Percentiles rank a stretch among this genome's conserved stretches.
Evolutionary conservation across 2,888 invertebrate genomes (phyloP).

Genomic region (Diloba caeruleocephala): DNA sequence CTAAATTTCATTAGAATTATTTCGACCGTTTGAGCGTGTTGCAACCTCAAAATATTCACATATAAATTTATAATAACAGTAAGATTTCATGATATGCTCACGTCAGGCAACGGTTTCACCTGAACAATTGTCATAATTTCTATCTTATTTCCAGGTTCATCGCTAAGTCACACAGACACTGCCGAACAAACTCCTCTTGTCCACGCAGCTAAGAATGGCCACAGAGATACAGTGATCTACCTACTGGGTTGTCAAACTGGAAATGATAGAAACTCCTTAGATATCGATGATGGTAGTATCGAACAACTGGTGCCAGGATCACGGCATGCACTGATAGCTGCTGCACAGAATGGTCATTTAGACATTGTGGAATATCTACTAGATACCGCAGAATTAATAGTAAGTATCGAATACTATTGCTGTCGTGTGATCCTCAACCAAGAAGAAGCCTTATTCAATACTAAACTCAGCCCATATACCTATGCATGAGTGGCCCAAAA

Average conservation of each 20-base stretch:
- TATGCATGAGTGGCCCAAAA: no score
- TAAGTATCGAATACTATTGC: constrained; percentile 82
- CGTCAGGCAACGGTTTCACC: no score
- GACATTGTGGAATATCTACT: constrained; percentile 97
- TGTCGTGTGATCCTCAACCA: neutral
- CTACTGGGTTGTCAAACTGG: constrained; percentile 92
- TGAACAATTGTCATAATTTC: no score
- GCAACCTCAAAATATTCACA: no score
- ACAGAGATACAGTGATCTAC: constrained; percentile 95
- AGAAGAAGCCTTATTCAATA: no score
- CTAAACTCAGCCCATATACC: no score
- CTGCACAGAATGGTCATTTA: constrained; percentile 95
- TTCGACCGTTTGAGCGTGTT: no score
- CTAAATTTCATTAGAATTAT: no score
- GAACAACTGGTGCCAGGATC: constrained; percentile 93
- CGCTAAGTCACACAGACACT: constrained; percentile 94
- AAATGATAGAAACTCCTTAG: constrained; percentile 91
- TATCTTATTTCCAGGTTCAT: constrained; percentile 85
- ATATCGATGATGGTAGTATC: constrained; percentile 85
- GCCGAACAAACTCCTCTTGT: constrained; percentile 96
- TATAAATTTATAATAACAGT: no score
- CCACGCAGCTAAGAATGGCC: constrained; percentile 96
- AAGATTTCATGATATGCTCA: no score
- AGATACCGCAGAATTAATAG: constrained; percentile 94
- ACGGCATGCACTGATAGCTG: constrained; percentile 96